Conservation (phyloP, 2,113 vertebrate genomes). For the Psilopogon haemacephalus region DNA sequence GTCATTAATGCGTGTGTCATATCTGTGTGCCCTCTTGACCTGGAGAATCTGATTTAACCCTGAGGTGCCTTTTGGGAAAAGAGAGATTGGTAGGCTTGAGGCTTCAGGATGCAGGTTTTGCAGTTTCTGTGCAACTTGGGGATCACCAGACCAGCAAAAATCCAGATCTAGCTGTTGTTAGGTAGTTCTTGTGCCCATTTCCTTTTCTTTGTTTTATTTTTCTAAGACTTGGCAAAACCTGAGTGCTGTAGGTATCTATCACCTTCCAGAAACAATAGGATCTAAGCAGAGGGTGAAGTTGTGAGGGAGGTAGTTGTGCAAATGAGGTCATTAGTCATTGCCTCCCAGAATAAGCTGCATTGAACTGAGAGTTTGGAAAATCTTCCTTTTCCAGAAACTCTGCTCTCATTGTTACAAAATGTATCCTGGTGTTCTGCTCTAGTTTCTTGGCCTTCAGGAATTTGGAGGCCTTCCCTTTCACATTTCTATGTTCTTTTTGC, state of each 20-base stretch:
- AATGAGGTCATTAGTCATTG: slow-evolving; percentile 14
- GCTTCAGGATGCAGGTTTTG: background rate
- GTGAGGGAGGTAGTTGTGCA: background rate
- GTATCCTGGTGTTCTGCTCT: background rate
- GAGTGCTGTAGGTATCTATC: background rate
- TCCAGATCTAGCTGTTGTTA: background rate
- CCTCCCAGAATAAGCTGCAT: slow-evolving; percentile 8
- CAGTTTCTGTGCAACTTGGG: background rate
- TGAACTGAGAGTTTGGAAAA: background rate
- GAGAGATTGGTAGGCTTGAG: background rate
- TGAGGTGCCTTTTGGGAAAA: background rate
- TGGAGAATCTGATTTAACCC: background rate
- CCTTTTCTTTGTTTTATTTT: background rate
- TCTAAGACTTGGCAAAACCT: background rate
- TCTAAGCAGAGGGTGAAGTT: background rate
- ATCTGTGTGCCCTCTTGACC: background rate
- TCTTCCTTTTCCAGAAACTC: background rate
- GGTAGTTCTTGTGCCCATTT: background rate
- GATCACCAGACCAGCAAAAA: background rate
- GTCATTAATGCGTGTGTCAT: background rate
- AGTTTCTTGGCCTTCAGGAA: background rate
- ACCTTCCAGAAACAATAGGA: background rate
- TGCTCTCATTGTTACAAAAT: background rate
- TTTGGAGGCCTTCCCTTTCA: background rate
- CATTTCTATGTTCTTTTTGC: background rate